Evolutionary conservation across 2,888 invertebrate genomes (phyloP), one percentile per base, ranked within the genome.

Genomic region (Eupithecia tripunctaria): DNA sequence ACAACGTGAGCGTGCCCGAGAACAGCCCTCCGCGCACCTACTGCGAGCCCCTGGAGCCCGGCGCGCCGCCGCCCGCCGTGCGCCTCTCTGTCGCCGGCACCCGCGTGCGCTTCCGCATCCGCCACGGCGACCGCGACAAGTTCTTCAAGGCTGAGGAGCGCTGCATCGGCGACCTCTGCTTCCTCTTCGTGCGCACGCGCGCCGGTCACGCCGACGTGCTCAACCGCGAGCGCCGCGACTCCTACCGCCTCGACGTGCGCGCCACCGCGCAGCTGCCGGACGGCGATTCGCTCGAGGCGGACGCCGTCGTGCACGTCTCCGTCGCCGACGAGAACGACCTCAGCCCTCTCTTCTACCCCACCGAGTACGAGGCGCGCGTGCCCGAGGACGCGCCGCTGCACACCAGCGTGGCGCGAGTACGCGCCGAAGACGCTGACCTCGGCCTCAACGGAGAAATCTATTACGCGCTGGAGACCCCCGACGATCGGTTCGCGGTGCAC

Each of bases 361-460:
- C 96, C 67, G 97, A 97, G 80, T 99, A 99, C 91, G 97, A 97
- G 85, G 97, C 96, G 65, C 96, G 96, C n/a, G 96, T 99, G 60
- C 96, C 97, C 29, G 99, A 99, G 90, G 98, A 99, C 88, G 96
- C 97, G 74, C 96, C 98, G 15, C 93, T 98, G 73, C 98, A 99
- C 90, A 95, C 96, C 71, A 97, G 97, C 88, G 96, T 99, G 73
- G 91, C 97, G 51, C 96, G 95, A 84, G 97, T 98, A 68, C 94
- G 96, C 47, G 99, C 99, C 0, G 98, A 98, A 85, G 99, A 99
- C 92, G 99, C 99, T 5, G 99, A 99, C 90, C 95, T 98, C 47
- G 99, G 99, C 4, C 95, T 98, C 82, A 99, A 99, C 90, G 99
- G 99, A 0, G 98, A 99, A 94, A 98, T 99, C 82, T 99, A 99